A percentile compares a stretch with the other conserved stretches of the same genome.
Evolutionary conservation across 1,140 invertebrate genomes (phyloP).

Genomic region (Thrips palmi): DNA sequence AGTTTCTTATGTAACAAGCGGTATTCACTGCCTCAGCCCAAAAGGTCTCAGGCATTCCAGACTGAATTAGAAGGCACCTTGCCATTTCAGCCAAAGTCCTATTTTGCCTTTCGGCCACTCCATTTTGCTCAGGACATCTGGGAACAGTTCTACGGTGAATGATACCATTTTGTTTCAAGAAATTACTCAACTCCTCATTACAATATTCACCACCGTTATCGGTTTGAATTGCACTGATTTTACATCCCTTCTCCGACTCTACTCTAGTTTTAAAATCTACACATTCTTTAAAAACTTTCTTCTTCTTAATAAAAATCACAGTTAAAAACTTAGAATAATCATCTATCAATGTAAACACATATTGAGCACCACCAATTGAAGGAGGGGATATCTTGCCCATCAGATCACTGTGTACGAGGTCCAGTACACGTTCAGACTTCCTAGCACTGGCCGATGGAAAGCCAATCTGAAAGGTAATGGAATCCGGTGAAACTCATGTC

Average conservation of each 20-base stretch:
- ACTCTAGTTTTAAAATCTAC: too few relatives aligned
- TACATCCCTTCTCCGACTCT: neutral
- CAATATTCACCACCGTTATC: constrained; percentile 8
- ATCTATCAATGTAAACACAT: too few relatives aligned
- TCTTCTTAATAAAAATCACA: too few relatives aligned
- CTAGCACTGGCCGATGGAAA: too few relatives aligned
- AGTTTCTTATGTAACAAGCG: constrained; percentile 7
- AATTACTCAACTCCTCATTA: constrained; percentile 2
- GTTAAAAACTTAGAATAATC: too few relatives aligned
- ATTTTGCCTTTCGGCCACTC: constrained; percentile 18
- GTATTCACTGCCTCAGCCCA: constrained; percentile 10
- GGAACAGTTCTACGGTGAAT: constrained; percentile 11
- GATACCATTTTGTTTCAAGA: constrained; percentile 5
- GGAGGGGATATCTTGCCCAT: too few relatives aligned
- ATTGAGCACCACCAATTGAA: too few relatives aligned
- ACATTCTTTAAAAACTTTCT: too few relatives aligned
- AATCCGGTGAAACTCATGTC: too few relatives aligned
- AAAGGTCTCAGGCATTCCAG: constrained; percentile 7
- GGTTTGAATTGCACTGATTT: constrained; percentile 7
- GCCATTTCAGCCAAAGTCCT: constrained; percentile 15
- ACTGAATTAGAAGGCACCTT: constrained; percentile 14
- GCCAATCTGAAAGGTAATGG: too few relatives aligned
- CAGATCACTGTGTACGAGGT: too few relatives aligned
- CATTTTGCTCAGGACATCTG: constrained; percentile 19
- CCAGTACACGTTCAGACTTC: too few relatives aligned